Evolutionary conservation across 2,113 vertebrate species (phyloP), one percentile per base, ranked within the genome.

Genomic region (Gambusia affinis): DNA sequence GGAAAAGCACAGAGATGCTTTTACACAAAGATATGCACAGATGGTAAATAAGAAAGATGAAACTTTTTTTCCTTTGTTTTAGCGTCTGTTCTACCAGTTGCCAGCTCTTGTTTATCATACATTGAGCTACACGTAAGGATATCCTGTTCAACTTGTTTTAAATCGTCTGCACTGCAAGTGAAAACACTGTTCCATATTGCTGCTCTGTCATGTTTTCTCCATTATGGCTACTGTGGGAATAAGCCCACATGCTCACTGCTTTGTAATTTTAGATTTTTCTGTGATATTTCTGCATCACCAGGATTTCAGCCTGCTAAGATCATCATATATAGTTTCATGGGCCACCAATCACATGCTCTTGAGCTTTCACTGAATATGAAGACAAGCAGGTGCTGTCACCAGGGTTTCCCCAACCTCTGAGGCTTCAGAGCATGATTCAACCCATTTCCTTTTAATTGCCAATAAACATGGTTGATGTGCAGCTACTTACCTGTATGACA

Each of bases 291-390:
- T 68, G 73, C 64, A 70, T 81, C 64, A 30, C 29, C 70, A 65
- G 80, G 67, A 75, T 75, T 67, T 82, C 51, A 68, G 61, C 65
- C 77, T 81, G 81, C 80, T 84, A 78, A 86, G 80, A 78, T 82
- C 85, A 71, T 87, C 76, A 82, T 79, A 78, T 85, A 78, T 74
- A 75, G 68, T 90, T 89, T 91, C 87, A 90, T 28, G 67, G 71
- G 54, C 72, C 47, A 35, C 64, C 39, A 54, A 75, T 86, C 67
- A 76, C 70, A 67, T 87, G 80, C 73, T 77, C 42, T 24, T 81
- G 77, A 82, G 81, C 70, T 69, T 87, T 78, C 67, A 75, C 75
- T 82, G 75, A 84, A 85, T 67, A 84, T 64, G 69, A 65, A 27
- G 51, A 33, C 63, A 86, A 83, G 89, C 87, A 87, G 86, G 90